Percentiles rank a stretch among this genome's conserved stretches.
Evolutionary conservation across 1,140 invertebrate genomes (phyloP).

Genomic region (Pararge aegeria): DNA sequence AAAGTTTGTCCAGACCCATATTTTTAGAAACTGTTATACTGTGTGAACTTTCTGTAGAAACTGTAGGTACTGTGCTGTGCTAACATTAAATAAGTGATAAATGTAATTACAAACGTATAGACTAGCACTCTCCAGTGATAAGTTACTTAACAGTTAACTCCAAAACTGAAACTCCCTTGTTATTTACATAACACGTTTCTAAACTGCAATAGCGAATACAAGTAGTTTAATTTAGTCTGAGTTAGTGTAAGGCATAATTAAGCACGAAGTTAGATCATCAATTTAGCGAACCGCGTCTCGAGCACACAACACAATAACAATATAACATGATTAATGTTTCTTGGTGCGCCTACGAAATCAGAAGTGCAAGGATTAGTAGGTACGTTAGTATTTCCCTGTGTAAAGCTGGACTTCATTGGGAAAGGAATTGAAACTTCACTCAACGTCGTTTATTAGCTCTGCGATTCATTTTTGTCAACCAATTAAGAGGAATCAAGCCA

Average conservation of each 20-base stretch:
- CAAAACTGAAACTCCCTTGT: background rate
- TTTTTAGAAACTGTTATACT: too few species aligned
- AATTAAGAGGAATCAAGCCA: too few species aligned
- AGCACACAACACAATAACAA: slow-evolving; percentile 34
- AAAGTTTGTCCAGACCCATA: too few species aligned
- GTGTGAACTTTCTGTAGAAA: too few species aligned
- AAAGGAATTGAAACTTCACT: background rate
- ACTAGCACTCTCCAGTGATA: too few species aligned
- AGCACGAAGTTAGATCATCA: slow-evolving; percentile 37
- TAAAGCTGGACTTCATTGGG: background rate
- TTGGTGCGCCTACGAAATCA: slow-evolving; percentile 6
- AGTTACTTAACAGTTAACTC: too few species aligned
- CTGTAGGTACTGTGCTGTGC: too few species aligned
- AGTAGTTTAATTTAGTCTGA: slow-evolving; percentile 27
- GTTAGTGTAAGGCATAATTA: slow-evolving; percentile 37
- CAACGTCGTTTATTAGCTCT: background rate
- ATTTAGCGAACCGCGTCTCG: slow-evolving; percentile 31
- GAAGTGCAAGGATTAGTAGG: slow-evolving; percentile 1
- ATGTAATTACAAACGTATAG: too few species aligned
- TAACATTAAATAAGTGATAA: too few species aligned
- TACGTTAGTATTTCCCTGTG: background rate
- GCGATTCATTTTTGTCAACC: too few species aligned
- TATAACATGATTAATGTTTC: slow-evolving; percentile 45
- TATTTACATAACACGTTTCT: slow-evolving; percentile 8
- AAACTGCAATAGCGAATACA: slow-evolving; percentile 22